Base-by-base conservation (phyloP, 2,888 invertebrate genomes). In the Standfussiana lucernea region DNA sequence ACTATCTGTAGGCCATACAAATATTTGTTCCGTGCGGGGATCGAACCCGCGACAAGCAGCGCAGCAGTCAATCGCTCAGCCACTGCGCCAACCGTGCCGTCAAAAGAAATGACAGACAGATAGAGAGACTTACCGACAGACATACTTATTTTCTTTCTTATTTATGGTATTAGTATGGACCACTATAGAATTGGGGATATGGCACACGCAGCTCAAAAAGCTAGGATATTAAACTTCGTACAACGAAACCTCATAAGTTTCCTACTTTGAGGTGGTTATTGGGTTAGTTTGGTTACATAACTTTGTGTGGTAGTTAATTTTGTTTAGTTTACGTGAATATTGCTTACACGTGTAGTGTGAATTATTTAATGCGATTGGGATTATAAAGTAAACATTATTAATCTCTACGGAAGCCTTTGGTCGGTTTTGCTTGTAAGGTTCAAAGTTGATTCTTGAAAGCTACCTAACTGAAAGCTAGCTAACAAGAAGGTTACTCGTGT, bases 141-240 rank as follows among this genome's bases (percentile, higher is more conserved):
- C 28, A 15, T 13, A 28, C 15, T 28, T 53, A 5, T 53, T 13
- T 53, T 53, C 13, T 53, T 61, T 61, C 21, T 8, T 61, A 32
- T 32, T 32, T 59, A 32, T 10, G 32, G 24, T 59, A 61, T 35
- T 32, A 59, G 8, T 21, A 61, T 13, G 15, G 18, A 24, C 35
- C 11, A 35, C 10, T 35, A 21, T 11, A 5, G 5, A 61, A 24
- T 35, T 11, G 21, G 8, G 7, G 3, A 35, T 68, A 59, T 15
- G 66, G 78, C 74, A n/a, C 73, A 75, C 68, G 72, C 24, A 15
- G 28, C 69, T 79, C 73, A 28, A 72, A 84, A 80, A 77, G 77
- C 71, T 77, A 71, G 71, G 7, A 72, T 80, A 76, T 75, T 66
- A 68, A 69, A 40, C n/a, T 73, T n/a, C 21, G 21, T 53, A 37